A percentile compares a stretch with the other conserved stretches of the same genome.
phyloP scores from a whole-genome alignment of 2,113 vertebrate species.

The Anseranas semipalmata region DNA sequence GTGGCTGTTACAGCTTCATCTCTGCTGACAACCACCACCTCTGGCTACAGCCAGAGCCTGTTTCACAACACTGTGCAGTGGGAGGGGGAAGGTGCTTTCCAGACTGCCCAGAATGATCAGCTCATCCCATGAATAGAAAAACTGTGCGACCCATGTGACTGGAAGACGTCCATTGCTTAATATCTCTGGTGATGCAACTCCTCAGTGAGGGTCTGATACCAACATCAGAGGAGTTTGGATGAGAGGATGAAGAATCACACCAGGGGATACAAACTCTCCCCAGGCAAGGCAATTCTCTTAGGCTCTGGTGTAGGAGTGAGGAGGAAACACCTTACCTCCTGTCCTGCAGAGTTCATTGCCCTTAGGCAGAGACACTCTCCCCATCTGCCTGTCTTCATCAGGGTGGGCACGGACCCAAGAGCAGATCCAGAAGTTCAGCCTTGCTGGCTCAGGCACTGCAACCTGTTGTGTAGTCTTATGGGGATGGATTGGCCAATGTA shows the following conservation, averaged over 20 bases:
- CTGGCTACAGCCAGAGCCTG: background rate
- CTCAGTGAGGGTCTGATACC: background rate
- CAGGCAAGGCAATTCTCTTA: background rate
- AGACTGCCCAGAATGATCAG: background rate
- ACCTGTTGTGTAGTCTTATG: background rate
- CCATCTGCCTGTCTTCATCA: background rate
- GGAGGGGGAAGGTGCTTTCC: background rate
- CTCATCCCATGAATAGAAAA: background rate
- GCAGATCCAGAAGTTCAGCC: background rate
- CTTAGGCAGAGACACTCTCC: background rate
- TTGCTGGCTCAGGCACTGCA: background rate
- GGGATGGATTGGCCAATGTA: background rate
- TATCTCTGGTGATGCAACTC: background rate
- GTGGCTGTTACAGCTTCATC: conserved; percentile 18
- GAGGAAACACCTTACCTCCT: background rate
- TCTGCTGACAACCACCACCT: background rate
- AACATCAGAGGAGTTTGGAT: background rate
- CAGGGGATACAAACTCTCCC: background rate
- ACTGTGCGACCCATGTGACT: accelerated
- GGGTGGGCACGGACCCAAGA: background rate
- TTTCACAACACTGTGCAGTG: background rate
- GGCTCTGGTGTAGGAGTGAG: background rate
- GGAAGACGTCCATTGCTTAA: background rate
- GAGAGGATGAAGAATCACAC: background rate
- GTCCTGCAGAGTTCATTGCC: background rate